Evolutionary conservation across 1,140 invertebrate species (phyloP), one percentile per base, ranked within the genome.

Genomic region (Drosophila aff.): DNA sequence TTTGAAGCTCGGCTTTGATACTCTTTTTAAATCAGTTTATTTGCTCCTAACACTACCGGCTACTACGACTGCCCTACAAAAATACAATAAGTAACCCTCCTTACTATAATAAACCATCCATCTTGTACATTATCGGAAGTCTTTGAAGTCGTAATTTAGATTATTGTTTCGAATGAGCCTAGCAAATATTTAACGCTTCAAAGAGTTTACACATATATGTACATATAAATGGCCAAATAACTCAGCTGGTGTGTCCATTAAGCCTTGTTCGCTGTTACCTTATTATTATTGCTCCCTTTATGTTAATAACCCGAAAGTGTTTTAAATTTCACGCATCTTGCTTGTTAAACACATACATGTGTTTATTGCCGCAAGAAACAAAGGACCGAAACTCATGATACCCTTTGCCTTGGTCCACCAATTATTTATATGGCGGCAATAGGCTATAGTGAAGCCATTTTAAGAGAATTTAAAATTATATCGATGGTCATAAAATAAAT

Each of bases 311-410:
- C 67, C 38, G 49, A 71, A 71, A 71, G 67, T 71, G 67, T 71
- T 71, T 71, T 71, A 67, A 71, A 71, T 71, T 71, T 71, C 67
- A 71, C 67, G 67, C 67, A 43, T 71, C 67, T 67, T 71, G 67
- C 67, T 71, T 71, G 63, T 71, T 71, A 71, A 71, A 67, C 53
- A 53, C 67, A 55, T 52, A 71, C 67, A 71, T 67, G 47, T 67
- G 67, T 71, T 71, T 67, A 71, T 71, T 55, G 40, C 67, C 36
- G 31, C 40, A 26, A 71, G 47, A 71, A 71, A 67, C 47, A 41
- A 71, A 55, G 63, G 63, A 41, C 67, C 46, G 47, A 53, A 28
- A 23, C 47, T 26, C 33, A 18, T 50, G 43, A 63, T 63, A 63
- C 61, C 47, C 47, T 63, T 33, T 55, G 33, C 33, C 47, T 52